Percentiles rank a stretch among this genome's conserved stretches.
Conservation (phyloP, 2,113 vertebrate genomes). For the Cyphotilapia sp. region DNA sequence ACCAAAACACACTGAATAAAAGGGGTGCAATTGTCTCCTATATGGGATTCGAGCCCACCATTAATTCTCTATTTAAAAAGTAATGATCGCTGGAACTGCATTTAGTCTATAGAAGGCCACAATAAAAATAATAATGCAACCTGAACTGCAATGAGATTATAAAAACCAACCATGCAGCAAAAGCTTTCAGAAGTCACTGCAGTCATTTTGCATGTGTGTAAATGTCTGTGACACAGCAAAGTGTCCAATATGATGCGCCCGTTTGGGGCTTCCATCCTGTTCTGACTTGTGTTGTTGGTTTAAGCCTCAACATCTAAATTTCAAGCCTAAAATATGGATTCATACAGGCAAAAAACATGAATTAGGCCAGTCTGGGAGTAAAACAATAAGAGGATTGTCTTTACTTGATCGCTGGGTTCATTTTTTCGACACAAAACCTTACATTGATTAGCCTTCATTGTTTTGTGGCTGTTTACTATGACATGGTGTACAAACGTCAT, state of each 20-base stretch:
- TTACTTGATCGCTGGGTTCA: not conserved
- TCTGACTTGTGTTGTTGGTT: not conserved
- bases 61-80: not conserved
- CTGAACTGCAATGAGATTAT: not conserved
- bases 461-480: not conserved
- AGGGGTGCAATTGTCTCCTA: not conserved
- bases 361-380: not conserved
- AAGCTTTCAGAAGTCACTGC: not conserved
- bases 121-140: not conserved
- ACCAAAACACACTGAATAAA: not conserved
- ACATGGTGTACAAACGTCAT: slow-evolving; percentile 6
- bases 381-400: not conserved
- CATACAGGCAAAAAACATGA: not conserved
- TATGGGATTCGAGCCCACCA: not conserved
- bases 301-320: not conserved
- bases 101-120: not conserved
- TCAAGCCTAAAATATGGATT: not conserved
- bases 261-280: not conserved
- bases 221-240: not conserved
- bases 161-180: slow-evolving; percentile 10
- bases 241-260: not conserved
- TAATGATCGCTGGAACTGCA: not conserved
- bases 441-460: not conserved
- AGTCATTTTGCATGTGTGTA: not conserved
- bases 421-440: not conserved